Base-by-base conservation (phyloP, 1,140 invertebrate genomes). In the Caerostris extrusa region DNA sequence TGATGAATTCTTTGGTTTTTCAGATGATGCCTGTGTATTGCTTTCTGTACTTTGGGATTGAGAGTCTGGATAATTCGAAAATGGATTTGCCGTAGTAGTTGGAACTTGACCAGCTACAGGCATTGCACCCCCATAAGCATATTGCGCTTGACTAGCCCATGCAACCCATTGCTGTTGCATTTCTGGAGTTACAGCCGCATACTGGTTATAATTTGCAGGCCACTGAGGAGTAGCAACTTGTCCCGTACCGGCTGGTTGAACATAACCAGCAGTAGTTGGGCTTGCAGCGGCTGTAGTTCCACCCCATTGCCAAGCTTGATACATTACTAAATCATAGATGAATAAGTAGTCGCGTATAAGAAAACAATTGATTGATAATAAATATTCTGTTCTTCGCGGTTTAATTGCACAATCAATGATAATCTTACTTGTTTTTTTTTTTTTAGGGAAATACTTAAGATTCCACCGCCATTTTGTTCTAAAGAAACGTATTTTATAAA, bases 271-370 rank as follows among this genome's bases (percentile, higher is more conserved):
- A 7, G 89, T 17, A 58, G 67, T 81, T 34, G 89, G 89, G 50
- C 69, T 90, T 60, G 71, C 56, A 57, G 90, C 58, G 5, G 77
- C 34, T 82, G 71, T 12, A 61, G 90, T 92, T 55, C 90, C 81
- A 67, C 90, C 90, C 90, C 90, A 92, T 67, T 17, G 90, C 90
- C 90, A 92, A 85, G 90, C 60, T 92, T 92, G 90, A 77, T 92
- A 92, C 90, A 92, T 92, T 8, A 90, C 82, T 83, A 56, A 14
- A 57, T 56, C 53, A 83, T 83, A 57, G 57, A 83, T 83, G 61
- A 64, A 56, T 14, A 55, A 19, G 53, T 83, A 17, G n/a, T 83
- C 3, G n/a, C 57, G 7, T 7, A 83, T 53, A 50, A 5, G 34
- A 77, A 77, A 71, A 77, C 34, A 34, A 77, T 50, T 53, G 10